Evolutionary conservation across 2,888 invertebrate genomes (phyloP), one percentile per base, ranked within the genome.

Genomic region (Liodrosophila aerea): DNA sequence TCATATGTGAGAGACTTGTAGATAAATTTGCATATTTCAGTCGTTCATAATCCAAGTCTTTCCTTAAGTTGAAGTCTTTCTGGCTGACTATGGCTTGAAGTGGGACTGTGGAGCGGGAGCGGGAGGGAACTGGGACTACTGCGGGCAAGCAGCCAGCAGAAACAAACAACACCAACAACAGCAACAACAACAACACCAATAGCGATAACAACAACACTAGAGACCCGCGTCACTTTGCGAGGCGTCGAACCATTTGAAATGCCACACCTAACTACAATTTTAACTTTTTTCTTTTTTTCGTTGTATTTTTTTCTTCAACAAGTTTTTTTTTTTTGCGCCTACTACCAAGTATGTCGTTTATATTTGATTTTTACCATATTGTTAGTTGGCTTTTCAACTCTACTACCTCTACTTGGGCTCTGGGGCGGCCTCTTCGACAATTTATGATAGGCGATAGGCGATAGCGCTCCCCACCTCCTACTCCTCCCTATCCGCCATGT

Each of bases 11-110:
- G 85, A 65, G 65, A 69, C 74, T 81, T 76, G 77, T 76, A 77
- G 84, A 73, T 78, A 67, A 73, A 82, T 82, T 82, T 82, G 77
- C 81, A 82, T 82, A 84, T 82, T 82, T 81, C 77, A 81, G 77
- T 72, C 86, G 85, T 84, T 86, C 86, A 82, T 82, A 82, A 86
- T 81, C 74, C 86, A 81, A 76, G 71, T 85, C 85, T 85, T 82
- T 85, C 78, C 83, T 72, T 85, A 83, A 82, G 61, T 68, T 77
- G 58, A 73, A 69, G 61, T 67, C 59, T 44, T 18, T 41, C 50
- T 34, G 18, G 33, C 65, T 1, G 41, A 11, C 29, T 13, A 22
- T 8, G 37, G 33, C 44, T 33, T 36, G 18, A 13, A 12, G 52
- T 34, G 16, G n/a, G 30, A 7, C 37, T 27, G 27, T 16, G 15